A percentile compares a stretch with the other conserved stretches of the same genome.
These are phyloP conservation scores for Aepyceros melampus DNA, from an alignment of 2,113 vertebrate species.

Conservation along the genomic window DNA sequence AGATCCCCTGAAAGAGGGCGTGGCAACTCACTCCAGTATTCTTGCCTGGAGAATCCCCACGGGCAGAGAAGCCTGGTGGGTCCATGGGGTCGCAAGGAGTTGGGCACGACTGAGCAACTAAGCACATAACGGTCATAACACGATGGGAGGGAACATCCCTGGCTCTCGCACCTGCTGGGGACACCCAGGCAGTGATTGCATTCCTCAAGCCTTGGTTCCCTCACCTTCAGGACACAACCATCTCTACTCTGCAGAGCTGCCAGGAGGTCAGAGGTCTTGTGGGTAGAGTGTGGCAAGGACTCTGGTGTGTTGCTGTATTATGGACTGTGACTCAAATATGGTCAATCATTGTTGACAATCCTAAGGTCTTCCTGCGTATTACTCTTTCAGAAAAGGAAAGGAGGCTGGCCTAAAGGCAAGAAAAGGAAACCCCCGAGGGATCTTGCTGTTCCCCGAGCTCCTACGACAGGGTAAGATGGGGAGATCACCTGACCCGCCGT, in stretches of 20 bases:
- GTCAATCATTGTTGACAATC: not conserved
- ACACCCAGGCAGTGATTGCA: accelerated
- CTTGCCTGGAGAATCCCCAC: not conserved
- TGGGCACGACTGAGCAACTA: not conserved
- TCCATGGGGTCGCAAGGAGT: not conserved
- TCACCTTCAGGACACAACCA: accelerated
- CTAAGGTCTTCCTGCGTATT: not conserved
- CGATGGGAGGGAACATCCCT: accelerated
- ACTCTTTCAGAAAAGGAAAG: conserved; percentile 64
- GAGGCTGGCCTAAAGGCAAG: conserved; percentile 63
- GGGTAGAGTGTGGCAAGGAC: not conserved
- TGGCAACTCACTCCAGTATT: not conserved
- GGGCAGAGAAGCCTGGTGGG: not conserved
- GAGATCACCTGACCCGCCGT: accelerated
- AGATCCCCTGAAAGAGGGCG: not conserved
- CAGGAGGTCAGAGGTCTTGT: not conserved
- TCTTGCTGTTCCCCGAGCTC: conserved; percentile 24
- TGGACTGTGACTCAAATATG: accelerated
- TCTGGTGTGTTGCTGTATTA: not conserved
- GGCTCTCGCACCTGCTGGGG: not conserved
- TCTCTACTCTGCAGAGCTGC: not conserved
- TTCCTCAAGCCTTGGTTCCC: not conserved
- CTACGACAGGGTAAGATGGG: conserved; percentile 52
- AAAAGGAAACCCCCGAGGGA: conserved; percentile 59
- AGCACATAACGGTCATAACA: not conserved